Conservation (phyloP, 2,888 invertebrate species). For the Buathra laborator region DNA sequence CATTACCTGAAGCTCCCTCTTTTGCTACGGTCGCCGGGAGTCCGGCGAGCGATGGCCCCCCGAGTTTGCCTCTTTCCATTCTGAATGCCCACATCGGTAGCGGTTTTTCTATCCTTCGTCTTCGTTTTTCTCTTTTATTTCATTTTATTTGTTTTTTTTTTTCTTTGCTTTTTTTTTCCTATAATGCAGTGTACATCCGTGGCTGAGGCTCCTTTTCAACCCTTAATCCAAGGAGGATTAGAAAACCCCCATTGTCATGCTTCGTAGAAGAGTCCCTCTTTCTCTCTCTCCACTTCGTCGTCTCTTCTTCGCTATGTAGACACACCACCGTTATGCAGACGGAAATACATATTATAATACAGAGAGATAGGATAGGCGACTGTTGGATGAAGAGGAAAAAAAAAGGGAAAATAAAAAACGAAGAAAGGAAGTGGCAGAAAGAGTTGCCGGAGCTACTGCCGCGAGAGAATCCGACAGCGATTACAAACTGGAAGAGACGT, state of each 20-base stretch:
- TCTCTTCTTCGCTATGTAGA: constrained; percentile 25
- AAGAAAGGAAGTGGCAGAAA: constrained; percentile 29
- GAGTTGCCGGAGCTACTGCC: constrained; percentile 36
- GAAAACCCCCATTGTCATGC: constrained; percentile 83
- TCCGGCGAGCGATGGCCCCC: constrained; percentile 46
- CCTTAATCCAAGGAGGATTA: constrained; percentile 83
- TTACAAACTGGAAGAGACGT: constrained; percentile 65
- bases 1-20: constrained; percentile 81
- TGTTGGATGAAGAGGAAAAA: constrained; percentile 22
- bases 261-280: constrained; percentile 74
- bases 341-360: constrained; percentile 53
- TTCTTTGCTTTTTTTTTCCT: neutral
- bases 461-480: constrained; percentile 59
- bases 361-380: constrained; percentile 18
- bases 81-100: constrained; percentile 52
- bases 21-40: constrained; percentile 49
- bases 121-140: constrained; percentile 3
- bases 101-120: constrained; percentile 42
- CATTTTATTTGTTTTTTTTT: constrained; percentile 9
- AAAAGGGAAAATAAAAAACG: neutral
- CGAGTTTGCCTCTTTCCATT: constrained; percentile 63
- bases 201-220: constrained; percentile 74
- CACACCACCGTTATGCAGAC: constrained; percentile 21
- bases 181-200: constrained; percentile 56
- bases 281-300: constrained; percentile 15